Conservation (phyloP, 2,797 vertebrate genomes). For the Dendrocincla fuliginosa region DNA sequence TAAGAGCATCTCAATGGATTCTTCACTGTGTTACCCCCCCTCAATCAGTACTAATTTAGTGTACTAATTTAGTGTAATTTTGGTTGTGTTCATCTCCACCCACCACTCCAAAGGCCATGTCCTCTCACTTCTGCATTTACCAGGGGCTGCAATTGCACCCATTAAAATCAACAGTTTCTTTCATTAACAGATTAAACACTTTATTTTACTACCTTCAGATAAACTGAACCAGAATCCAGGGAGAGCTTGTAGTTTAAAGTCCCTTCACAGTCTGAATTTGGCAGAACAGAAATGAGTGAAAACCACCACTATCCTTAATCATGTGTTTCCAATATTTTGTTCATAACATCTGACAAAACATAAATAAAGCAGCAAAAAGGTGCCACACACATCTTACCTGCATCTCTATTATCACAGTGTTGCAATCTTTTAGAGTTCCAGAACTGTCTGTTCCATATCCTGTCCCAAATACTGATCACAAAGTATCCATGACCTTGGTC, state of each 20-base stretch:
- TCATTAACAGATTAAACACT: neutral
- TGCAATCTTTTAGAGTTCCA: neutral
- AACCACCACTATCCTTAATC: neutral
- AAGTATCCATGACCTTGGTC: neutral
- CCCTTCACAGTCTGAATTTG: neutral
- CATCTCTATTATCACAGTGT: neutral
- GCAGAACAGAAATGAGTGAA: neutral
- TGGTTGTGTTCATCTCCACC: neutral
- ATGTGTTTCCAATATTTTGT: neutral
- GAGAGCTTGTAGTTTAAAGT: neutral
- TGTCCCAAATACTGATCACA: neutral
- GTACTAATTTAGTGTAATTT: neutral
- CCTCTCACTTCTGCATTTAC: neutral
- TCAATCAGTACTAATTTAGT: neutral
- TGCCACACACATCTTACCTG: accelerated
- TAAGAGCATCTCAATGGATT: neutral
- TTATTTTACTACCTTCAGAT: neutral
- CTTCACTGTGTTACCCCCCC: neutral
- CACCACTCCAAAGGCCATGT: neutral
- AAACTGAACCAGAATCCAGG: neutral
- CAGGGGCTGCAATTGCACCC: neutral
- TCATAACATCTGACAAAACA: neutral
- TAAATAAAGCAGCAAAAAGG: neutral
- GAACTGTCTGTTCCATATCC: neutral
- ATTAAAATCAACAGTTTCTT: neutral